phyloP scores from a whole-genome alignment of 2,888 invertebrate species.

The Halocaridina rubra region DNA sequence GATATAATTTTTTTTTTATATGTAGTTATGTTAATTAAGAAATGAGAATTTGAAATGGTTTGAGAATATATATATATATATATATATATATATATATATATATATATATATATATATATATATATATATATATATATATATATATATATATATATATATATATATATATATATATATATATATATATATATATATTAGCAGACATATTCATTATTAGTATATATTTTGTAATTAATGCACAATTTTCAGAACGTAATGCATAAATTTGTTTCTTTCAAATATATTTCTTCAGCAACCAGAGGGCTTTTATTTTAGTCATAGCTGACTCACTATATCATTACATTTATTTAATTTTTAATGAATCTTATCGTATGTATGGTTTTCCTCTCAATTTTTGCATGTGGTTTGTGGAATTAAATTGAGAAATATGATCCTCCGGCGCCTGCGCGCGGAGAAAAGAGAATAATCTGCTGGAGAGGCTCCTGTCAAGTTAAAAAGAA shows the following conservation, averaged over 20 bases:
- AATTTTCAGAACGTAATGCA: no score
- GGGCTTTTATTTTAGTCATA: neutral
- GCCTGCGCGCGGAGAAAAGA: no score
- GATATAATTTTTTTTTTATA: no score
- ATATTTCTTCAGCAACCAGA: no score
- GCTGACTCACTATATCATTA: neutral
- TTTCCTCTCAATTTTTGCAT: neutral
- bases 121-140: constrained; percentile 25
- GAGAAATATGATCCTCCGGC: no score
- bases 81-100: constrained; percentile 23
- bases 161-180: constrained; percentile 1
- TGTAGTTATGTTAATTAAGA: neutral
- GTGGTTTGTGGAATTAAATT: no score
- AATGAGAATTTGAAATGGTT: neutral
- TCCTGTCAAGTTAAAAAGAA: no score
- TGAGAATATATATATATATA: neutral
- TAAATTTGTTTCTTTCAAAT: no score
- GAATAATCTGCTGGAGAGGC: no score
- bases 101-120: constrained; percentile 27
- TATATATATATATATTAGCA: neutral
- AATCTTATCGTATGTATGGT: neutral
- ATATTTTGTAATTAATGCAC: no score
- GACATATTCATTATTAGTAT: neutral
- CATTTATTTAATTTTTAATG: neutral
- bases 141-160: constrained; percentile 20